These are phyloP conservation scores for Paraplagusia blochii DNA, from an alignment of 2,113 vertebrate species.

Conservation along the genomic window DNA sequence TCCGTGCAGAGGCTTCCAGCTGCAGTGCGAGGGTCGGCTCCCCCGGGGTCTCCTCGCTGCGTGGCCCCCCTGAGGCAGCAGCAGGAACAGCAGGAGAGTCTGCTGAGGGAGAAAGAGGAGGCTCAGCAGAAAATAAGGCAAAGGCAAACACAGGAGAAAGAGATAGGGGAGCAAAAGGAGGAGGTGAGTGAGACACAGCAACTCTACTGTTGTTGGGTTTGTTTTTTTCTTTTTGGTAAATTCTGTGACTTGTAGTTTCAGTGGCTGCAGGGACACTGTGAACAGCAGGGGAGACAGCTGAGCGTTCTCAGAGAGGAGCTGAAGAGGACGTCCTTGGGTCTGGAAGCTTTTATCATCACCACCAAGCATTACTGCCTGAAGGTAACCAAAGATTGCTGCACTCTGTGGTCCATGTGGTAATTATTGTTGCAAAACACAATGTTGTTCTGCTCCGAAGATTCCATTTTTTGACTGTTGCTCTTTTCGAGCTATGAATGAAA, in stretches of 20 bases:
- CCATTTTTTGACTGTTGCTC: neutral
- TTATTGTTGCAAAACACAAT: neutral
- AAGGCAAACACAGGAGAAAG: conserved; percentile 46
- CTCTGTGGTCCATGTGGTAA: neutral
- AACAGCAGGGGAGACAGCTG: conserved; percentile 82
- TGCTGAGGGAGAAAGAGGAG: conserved; percentile 69
- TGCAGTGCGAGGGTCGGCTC: conserved; percentile 49
- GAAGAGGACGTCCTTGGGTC: conserved; percentile 76
- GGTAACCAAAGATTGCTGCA: conserved; percentile 57
- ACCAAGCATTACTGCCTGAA: conserved; percentile 89
- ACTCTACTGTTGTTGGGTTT: neutral
- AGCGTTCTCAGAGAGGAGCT: conserved; percentile 77
- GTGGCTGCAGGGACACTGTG: conserved; percentile 81
- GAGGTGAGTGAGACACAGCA: conserved; percentile 55
- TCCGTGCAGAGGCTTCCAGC: conserved; percentile 61
- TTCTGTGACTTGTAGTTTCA: conserved; percentile 64
- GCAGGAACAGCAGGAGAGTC: conserved; percentile 66
- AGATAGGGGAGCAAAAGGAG: conserved; percentile 50
- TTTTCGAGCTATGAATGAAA: neutral
- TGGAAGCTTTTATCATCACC: conserved; percentile 87
- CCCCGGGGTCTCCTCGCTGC: conserved; percentile 50
- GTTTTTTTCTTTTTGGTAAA: too few relatives aligned
- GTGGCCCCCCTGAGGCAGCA: conserved; percentile 58
- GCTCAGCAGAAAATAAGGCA: conserved; percentile 66
- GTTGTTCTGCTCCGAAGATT: neutral